Conservation (phyloP, 2,888 invertebrate genomes). For the Lydus trimaculatus region DNA sequence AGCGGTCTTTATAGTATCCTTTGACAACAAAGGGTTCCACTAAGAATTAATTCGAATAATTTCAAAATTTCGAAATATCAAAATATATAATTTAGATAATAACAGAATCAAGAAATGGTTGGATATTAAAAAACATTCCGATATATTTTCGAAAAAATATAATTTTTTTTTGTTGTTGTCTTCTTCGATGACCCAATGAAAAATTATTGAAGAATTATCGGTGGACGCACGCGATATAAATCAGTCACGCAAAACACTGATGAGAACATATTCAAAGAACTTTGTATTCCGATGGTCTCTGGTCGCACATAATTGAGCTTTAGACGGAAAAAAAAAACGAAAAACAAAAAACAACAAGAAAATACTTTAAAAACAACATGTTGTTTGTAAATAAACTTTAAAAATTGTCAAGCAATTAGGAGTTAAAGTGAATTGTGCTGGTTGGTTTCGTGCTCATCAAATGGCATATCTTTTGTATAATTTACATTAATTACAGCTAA, state of each 20-base stretch:
- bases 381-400: constrained; percentile 37
- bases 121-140: constrained; percentile 46
- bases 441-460: constrained; percentile 47
- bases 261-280: constrained; percentile 32
- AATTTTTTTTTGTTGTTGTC: constrained; percentile 43
- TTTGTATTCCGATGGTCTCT: constrained; percentile 47
- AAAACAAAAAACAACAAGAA: not conserved
- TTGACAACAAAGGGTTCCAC: constrained; percentile 32
- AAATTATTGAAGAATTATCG: constrained; percentile 55
- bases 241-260: constrained; percentile 50
- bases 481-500: constrained; percentile 57
- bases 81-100: constrained; percentile 57
- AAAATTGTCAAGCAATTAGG: constrained; percentile 50
- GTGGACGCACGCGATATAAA: constrained; percentile 53
- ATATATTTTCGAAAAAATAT: constrained; percentile 33
- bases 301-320: constrained; percentile 33
- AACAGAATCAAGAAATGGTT: constrained; percentile 44
- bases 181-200: constrained; percentile 53
- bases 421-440: constrained; percentile 48
- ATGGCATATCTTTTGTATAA: constrained; percentile 52
- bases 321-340: not conserved
- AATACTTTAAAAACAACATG: no score
- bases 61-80: constrained; percentile 48
- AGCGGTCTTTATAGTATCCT: not conserved
- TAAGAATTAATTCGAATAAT: constrained; percentile 53